A percentile compares a stretch with the other conserved stretches of the same genome.
These are phyloP conservation scores for Venustoraphidia nigricollis DNA, from an alignment of 2,888 invertebrate species.

Conservation along the genomic window DNA sequence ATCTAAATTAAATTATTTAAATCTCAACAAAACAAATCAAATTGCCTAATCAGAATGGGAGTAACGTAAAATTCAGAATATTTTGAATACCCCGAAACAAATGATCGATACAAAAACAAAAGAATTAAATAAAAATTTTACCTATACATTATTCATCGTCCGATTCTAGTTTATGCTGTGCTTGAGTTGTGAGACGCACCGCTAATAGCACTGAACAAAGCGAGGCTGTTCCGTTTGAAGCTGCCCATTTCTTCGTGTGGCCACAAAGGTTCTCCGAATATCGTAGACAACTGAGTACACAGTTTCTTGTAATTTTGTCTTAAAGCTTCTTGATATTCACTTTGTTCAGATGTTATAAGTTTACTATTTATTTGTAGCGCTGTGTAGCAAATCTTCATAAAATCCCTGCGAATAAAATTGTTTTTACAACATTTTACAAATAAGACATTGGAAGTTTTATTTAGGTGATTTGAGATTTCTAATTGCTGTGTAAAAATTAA, in stretches of 20 bases:
- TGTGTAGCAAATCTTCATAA: slow-evolving; percentile 78
- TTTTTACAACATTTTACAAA: too few species aligned
- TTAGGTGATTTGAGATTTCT: neutral
- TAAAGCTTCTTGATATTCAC: slow-evolving; percentile 81
- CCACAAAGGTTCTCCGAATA: slow-evolving; percentile 60
- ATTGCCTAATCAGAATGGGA: too few species aligned
- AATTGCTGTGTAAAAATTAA: neutral
- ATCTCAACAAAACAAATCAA: too few species aligned
- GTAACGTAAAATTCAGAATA: too few species aligned
- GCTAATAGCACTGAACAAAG: slow-evolving; percentile 63
- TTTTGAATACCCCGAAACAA: too few species aligned
- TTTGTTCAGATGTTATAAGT: slow-evolving; percentile 76
- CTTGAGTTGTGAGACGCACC: slow-evolving; percentile 69
- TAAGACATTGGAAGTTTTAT: too few species aligned
- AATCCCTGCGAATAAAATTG: slow-evolving; percentile 48
- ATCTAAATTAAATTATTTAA: too few species aligned
- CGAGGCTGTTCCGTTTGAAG: slow-evolving; percentile 60
- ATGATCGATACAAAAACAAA: too few species aligned
- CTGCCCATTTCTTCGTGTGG: slow-evolving; percentile 41
- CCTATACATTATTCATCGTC: too few species aligned
- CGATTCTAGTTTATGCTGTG: slow-evolving; percentile 46
- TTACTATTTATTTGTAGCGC: slow-evolving; percentile 81
- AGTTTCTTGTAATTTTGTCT: slow-evolving; percentile 76
- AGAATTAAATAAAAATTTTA: too few species aligned
- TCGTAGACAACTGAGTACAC: slow-evolving; percentile 55